These are phyloP conservation scores for Dyspetes luteomarginatus DNA, from an alignment of 2,888 invertebrate genomes.

Conservation along the genomic window DNA sequence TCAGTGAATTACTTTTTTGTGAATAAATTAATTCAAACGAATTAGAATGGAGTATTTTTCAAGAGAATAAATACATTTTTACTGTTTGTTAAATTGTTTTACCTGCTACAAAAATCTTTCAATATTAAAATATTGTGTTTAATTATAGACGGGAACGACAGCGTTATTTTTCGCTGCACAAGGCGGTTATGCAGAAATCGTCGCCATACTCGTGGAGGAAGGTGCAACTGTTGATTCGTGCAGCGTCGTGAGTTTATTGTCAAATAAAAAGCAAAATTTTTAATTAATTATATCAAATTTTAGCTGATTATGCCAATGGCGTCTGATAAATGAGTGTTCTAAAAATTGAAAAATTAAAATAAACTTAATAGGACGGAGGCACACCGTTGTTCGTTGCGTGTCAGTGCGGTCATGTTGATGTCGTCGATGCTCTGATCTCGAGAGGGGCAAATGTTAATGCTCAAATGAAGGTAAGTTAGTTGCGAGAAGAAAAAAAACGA, in stretches of 20 bases:
- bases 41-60: no score
- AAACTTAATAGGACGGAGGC: constrained; percentile 92
- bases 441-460: constrained; percentile 92
- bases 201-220: constrained; percentile 90
- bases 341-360: background rate
- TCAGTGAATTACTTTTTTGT: no score
- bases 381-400: constrained; percentile 96
- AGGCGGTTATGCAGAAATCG: constrained; percentile 94
- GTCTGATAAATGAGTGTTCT: background rate
- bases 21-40: no score
- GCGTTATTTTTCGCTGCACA: constrained; percentile 97
- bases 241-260: constrained; percentile 87
- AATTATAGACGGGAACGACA: constrained; percentile 93
- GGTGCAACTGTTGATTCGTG: constrained; percentile 91
- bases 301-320: background rate
- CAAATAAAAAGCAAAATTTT: constrained; percentile 50
- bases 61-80: no score
- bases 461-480: constrained; percentile 89
- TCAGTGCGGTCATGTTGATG: constrained; percentile 95
- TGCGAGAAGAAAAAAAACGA: no score
- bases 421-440: constrained; percentile 92
- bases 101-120: no score
- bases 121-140: background rate
- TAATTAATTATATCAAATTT: constrained; percentile 26
- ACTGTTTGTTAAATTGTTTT: no score